These are phyloP conservation scores for Lasioglossum marginatum DNA, from an alignment of 2,888 invertebrate species.

Conservation along the genomic window DNA sequence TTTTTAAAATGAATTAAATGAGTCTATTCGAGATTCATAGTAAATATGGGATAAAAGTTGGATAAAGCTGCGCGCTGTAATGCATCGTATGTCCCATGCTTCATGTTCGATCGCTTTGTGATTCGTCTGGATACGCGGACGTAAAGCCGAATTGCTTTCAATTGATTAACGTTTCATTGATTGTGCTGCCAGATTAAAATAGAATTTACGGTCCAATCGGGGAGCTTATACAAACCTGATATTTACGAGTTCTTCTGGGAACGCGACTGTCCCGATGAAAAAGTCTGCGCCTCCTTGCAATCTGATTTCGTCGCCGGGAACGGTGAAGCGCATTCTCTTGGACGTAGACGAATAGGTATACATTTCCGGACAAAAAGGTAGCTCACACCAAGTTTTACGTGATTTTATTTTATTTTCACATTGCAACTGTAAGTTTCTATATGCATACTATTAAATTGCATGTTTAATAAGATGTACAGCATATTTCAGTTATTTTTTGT, in stretches of 20 bases:
- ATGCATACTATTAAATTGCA: no score
- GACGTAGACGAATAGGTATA: neutral
- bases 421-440: no score
- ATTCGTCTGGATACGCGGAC: neutral
- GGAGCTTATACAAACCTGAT: conserved; percentile 9
- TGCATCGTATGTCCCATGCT: neutral
- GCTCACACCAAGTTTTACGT: neutral
- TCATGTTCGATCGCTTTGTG: neutral
- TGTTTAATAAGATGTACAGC: no score
- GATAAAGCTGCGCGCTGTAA: neutral
- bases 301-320: neutral
- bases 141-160: conserved; percentile 1
- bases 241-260: conserved; percentile 12
- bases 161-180: conserved; percentile 43
- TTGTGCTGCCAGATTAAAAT: conserved; percentile 37
- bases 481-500: no score
- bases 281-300: neutral
- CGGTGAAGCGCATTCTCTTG: neutral
- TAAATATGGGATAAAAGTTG: conserved; percentile 4
- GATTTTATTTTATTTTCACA: no score
- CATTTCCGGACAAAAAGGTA: neutral
- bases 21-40: neutral
- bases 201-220: conserved; percentile 31
- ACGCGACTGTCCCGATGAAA: neutral
- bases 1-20: neutral